Base-by-base conservation (phyloP, 2,888 invertebrate species). In the Epinotia bilunana region DNA sequence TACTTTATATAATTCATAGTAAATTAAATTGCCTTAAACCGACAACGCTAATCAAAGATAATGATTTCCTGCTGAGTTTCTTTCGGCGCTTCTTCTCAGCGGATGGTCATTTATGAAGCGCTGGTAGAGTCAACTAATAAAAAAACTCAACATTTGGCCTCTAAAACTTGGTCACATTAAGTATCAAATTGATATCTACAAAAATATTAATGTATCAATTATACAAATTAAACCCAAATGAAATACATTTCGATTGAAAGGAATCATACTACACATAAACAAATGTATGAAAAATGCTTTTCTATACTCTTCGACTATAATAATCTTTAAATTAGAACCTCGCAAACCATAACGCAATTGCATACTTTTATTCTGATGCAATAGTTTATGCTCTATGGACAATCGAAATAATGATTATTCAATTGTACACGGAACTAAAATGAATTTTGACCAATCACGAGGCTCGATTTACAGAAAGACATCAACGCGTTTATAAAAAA, bases 81-180 rank as follows among this genome's bases (percentile, higher is more conserved):
- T 92, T 92, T 85, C 90, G 72, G 75, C 91, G 91, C 85, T 91
- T 92, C 91, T 92, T 92, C 92, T 92, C 92, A 88, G 90, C 84
- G 81, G 90, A 81, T 83, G 83, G 87, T 86, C 87, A 83, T 84
- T 90, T 90, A 78, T 85, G 92, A 92, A 92, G 86, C 91, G 91
- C 91, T 85, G 79, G 85, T 88, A 83, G 73, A 70, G 75, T 80
- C 78, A 73, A 57, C 6, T 60, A 13, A 0, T 13, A 61, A 67
- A 4, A 23, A 62, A 49, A 69, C 46, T 13, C 58, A 62, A 60
- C 12, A 0, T 53, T 33, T 5, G 39, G 43, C n/a, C 12, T 62
- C 18, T 43, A 62, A 16, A 9, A 39, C n/a, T n/a, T 62, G 5
- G 39, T 18, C 39, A 62, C n/a, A 9, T 12, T 12, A 43, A 20